A percentile compares a stretch with the other conserved stretches of the same genome.
These are phyloP conservation scores for Plutomurus gul DNA, from an alignment of 1,140 invertebrate genomes.

Conservation along the genomic window DNA sequence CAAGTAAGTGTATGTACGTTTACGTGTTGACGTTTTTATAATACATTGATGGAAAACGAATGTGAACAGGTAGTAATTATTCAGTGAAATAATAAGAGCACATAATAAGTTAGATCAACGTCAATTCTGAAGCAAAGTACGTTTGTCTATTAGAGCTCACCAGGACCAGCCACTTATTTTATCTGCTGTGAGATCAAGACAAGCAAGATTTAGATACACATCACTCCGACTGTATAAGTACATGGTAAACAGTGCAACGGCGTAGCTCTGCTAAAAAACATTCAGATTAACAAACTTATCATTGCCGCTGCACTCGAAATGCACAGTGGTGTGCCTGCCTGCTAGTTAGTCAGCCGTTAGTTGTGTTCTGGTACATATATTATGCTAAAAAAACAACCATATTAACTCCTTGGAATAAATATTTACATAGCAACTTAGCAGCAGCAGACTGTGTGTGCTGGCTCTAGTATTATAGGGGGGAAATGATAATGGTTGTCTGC, in stretches of 20 bases:
- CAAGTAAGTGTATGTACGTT: too few relatives aligned
- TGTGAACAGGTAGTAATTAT: too few relatives aligned
- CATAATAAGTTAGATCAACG: too few relatives aligned
- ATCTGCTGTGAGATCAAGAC: not conserved
- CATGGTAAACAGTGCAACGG: not conserved
- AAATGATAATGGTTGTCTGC: not conserved
- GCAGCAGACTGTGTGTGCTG: not conserved
- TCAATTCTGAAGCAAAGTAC: too few relatives aligned
- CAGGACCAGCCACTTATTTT: not conserved
- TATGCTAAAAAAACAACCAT: not conserved
- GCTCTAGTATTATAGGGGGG: not conserved
- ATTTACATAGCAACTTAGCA: not conserved
- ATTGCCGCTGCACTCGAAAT: not conserved
- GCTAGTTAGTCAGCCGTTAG: too few relatives aligned
- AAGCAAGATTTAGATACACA: slow-evolving; percentile 27
- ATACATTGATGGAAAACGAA: too few relatives aligned
- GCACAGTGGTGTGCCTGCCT: not conserved
- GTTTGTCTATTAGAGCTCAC: too few relatives aligned
- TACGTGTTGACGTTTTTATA: too few relatives aligned
- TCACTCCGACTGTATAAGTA: slow-evolving; percentile 7
- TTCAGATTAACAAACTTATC: slow-evolving; percentile 14
- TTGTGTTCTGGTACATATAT: not conserved
- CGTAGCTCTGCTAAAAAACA: not conserved
- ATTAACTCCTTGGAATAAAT: slow-evolving; percentile 9
- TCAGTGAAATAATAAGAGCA: too few relatives aligned